Evolutionary conservation across 2,113 vertebrate genomes (phyloP), one percentile per base, ranked within the genome.

Genomic region (Chamaea fasciata): DNA sequence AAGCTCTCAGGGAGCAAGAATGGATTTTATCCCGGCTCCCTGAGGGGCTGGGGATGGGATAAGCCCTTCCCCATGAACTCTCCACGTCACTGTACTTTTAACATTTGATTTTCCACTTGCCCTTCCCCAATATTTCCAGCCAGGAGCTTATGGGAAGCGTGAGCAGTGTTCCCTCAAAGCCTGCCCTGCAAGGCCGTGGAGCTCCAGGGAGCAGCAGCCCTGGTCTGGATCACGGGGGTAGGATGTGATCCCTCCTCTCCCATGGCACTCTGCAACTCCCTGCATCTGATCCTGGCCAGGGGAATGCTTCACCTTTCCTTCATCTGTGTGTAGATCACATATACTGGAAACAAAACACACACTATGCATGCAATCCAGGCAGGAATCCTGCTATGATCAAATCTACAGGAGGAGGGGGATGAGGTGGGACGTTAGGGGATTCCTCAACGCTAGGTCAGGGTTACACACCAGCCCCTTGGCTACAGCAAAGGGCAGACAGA

Each of bases 321-420:
- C 86, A 71, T 33, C 92, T 71, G 77, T 44, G 93, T 55, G 86
- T 55, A 76, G 90, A 65, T 75, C 95, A 95, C 94, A 47, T 67
- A 83, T 5, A 89, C 91, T 69, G 96, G 94, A 57, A 91, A 95
- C 90, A 73, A 92, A 89, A 95, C 91, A 96, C 92, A 90, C 81
- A 91, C 94, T 91, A 96, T 9, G 90, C 95, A 96, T 95, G 96
- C 96, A 96, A 91, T 91, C 94, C 94, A 85, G 96, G 93, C 91
- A 85, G 93, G 57, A 94, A 94, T 74, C 92, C 96, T 93, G 96
- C 96, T 92, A 83, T 16, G 79, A 81, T 70, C 76, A 95, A 92
- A 55, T 8, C 94, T 95, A 96, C 79, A 7, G 87, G 90, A 65
- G 56, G 44, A 67, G 78, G 87, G 90, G 76, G 80, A 83, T 17